Evolutionary conservation across 2,888 invertebrate genomes (phyloP).

Genomic region (Erebia palarica): DNA sequence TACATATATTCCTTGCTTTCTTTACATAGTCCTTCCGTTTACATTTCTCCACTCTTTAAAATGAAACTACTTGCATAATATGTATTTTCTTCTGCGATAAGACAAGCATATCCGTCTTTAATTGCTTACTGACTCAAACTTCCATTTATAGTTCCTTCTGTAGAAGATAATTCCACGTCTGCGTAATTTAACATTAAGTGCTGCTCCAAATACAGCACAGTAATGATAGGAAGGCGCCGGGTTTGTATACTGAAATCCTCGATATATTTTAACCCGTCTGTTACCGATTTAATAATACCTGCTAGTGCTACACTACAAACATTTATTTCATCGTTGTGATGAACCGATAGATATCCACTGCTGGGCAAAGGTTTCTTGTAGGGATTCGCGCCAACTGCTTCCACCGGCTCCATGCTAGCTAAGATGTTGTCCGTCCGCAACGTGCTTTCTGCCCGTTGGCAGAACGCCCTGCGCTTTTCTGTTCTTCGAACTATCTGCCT

Average conservation of each 20-base stretch:
- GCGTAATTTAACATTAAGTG: slow-evolving; percentile 61
- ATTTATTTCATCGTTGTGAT: too few relatives aligned
- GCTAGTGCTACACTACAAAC: background rate
- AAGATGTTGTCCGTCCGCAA: too few relatives aligned
- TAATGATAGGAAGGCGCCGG: slow-evolving; percentile 36
- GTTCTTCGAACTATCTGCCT: too few relatives aligned
- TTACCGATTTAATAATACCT: slow-evolving; percentile 4
- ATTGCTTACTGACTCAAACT: slow-evolving; percentile 37
- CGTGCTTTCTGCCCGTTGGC: too few relatives aligned
- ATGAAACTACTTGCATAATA: background rate
- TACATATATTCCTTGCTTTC: background rate
- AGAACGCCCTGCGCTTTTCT: too few relatives aligned
- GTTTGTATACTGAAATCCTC: slow-evolving; percentile 20
- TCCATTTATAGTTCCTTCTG: slow-evolving; percentile 43
- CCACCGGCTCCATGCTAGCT: too few relatives aligned
- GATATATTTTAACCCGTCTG: slow-evolving; percentile 9
- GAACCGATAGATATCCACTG: too few relatives aligned
- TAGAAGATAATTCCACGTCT: slow-evolving; percentile 49
- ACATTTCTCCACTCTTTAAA: background rate
- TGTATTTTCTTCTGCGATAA: slow-evolving; percentile 17
- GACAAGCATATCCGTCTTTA: slow-evolving; percentile 25
- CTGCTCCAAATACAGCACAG: slow-evolving; percentile 53
- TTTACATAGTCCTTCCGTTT: background rate
- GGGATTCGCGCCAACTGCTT: too few relatives aligned
- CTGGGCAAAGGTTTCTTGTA: too few relatives aligned